Evolutionary conservation across 2,797 vertebrate genomes (phyloP), one percentile per base, ranked within the genome.

Genomic region (Ctenochaetus hawaiiensis): DNA sequence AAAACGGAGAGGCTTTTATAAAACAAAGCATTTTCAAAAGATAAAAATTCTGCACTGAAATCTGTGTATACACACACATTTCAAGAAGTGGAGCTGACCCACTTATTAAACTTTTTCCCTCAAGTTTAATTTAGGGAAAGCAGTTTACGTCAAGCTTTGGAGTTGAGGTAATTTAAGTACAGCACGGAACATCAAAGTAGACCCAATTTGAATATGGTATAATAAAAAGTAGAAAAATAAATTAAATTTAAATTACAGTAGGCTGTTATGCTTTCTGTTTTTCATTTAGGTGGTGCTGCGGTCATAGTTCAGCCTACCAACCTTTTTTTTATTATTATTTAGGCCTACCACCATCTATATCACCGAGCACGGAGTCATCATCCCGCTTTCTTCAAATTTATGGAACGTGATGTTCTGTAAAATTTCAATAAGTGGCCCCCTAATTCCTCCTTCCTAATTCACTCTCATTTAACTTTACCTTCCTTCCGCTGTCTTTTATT

Each of bases 401-500:
- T 91, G 87, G 79, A 89, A 91, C 78, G 82, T 77, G 86, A 89
- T 89, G 80, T 83, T 85, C 72, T 81, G 83, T 90, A 90, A 88
- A 78, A 75, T 81, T 87, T 89, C 89, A 87, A 87, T 89, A 95
- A 95, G 87, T 85, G 78, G 72, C 87, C 90, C 78, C 86, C 85
- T 91, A 93, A 93, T 93, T 93, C 84, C 87, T 90, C 92, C 91
- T 93, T 92, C 91, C 89, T 89, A 92, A 93, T 93, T 93, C 87
- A 54, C 89, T 88, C 88, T 92, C 91, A 87, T 94, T 94, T 93
- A 92, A 94, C 91, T 95, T 93, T 86, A 91, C 93, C 91, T 94
- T 93, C 93, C 94, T 94, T 90, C 92, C 91, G 91, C 92, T 91
- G 91, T 91, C 87, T 92, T 93, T 92, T 94, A 87, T 94, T 86